Conservation (phyloP, 1,140 invertebrate species). For the Diprion similis region DNA sequence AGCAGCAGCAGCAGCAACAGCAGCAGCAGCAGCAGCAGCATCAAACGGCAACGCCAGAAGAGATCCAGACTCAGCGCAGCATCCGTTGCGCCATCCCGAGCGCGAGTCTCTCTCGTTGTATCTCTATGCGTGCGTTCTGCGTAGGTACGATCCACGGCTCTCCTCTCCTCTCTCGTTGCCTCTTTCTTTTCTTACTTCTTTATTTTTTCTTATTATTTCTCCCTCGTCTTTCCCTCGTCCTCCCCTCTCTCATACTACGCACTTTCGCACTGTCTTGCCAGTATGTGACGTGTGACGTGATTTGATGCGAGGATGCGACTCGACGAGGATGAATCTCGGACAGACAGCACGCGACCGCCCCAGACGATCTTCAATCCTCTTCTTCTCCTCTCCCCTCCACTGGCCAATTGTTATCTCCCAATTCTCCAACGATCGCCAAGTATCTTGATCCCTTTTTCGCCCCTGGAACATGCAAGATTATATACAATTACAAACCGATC, state of each 20-base stretch:
- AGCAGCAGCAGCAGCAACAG: constrained; percentile 18
- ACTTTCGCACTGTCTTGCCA: constrained; percentile 26
- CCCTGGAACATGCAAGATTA: too few relatives aligned
- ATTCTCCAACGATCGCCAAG: background rate
- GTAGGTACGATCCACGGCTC: background rate
- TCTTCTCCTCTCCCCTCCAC: background rate
- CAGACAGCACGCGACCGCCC: background rate
- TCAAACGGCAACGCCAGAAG: constrained; percentile 41
- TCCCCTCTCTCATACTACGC: constrained; percentile 20
- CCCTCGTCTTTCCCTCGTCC: background rate
- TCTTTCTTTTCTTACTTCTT: background rate
- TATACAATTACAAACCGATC: too few relatives aligned
- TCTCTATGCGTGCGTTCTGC: background rate
- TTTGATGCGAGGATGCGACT: too few relatives aligned
- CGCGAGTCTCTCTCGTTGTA: background rate
- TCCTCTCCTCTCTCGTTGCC: constrained; percentile 8
- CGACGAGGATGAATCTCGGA: constrained; percentile 30
- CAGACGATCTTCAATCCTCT: background rate
- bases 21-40: constrained; percentile 33
- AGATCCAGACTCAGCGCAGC: constrained; percentile 12
- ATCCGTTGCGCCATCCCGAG: background rate
- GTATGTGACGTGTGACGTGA: constrained; percentile 26
- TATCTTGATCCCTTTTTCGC: constrained; percentile 6
- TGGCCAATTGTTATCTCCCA: background rate
- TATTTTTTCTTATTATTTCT: background rate